phyloP scores from a whole-genome alignment of 2,797 vertebrate species.

The Clarias laeviceps region DNA sequence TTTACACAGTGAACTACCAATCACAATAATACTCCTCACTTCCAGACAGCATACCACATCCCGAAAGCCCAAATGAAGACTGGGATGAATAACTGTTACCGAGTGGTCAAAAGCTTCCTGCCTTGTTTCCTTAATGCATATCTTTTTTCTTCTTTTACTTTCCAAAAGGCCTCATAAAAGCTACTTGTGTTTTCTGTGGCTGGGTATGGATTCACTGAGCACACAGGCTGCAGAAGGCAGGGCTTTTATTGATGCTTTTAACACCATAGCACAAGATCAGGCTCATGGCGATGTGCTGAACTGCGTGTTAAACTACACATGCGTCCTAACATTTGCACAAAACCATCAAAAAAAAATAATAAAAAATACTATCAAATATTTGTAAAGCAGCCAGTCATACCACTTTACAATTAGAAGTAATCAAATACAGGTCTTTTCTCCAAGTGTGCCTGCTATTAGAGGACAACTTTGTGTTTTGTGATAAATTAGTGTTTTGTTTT shows the following conservation, averaged over 20 bases:
- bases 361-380: neutral
- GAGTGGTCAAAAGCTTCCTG: constrained; percentile 28
- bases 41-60: neutral
- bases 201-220: constrained; percentile 19
- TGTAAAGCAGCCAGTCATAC: neutral
- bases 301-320: neutral
- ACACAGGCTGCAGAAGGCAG: constrained; percentile 17
- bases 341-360: neutral
- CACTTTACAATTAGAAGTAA: neutral
- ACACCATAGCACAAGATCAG: constrained; percentile 26
- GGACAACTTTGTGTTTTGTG: neutral
- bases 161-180: constrained; percentile 45
- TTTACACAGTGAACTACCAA: neutral
- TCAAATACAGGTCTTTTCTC: neutral
- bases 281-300: constrained; percentile 3
- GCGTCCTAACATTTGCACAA: too few relatives aligned
- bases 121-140: constrained; percentile 38
- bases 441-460: neutral
- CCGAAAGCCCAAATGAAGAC: constrained; percentile 6
- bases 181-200: constrained; percentile 37
- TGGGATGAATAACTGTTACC: constrained; percentile 11
- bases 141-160: constrained; percentile 40
- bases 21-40: neutral
- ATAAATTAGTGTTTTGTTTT: neutral
- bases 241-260: constrained; percentile 31